These are phyloP conservation scores for Horisme vitalbata DNA, from an alignment of 2,888 invertebrate species.

Conservation along the genomic window DNA sequence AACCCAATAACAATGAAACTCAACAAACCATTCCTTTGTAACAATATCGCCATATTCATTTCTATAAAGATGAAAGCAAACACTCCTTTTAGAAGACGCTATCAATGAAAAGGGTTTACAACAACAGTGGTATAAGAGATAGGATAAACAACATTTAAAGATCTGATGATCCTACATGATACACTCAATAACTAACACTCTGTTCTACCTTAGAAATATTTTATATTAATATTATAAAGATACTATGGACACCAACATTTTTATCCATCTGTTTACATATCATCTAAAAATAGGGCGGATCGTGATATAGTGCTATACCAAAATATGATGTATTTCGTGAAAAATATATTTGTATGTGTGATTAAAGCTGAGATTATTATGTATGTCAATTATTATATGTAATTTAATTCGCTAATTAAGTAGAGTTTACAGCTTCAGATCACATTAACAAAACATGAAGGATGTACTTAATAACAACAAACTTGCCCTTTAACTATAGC, in stretches of 20 bases:
- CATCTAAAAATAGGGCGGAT: constrained; percentile 76
- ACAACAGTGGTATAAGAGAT: constrained; percentile 11
- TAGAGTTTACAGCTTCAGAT: constrained; percentile 66
- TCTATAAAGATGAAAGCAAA: no score
- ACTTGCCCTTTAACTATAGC: constrained; percentile 58
- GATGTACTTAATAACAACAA: constrained; percentile 57
- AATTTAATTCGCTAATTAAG: constrained; percentile 45
- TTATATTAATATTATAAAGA: constrained; percentile 30
- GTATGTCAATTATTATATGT: constrained; percentile 49
- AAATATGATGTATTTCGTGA: constrained; percentile 54
- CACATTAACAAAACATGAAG: constrained; percentile 77
- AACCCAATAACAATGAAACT: no score
- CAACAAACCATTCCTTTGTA: no score
- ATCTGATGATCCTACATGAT: constrained; percentile 32
- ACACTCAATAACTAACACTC: constrained; percentile 25
- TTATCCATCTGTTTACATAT: constrained; percentile 45
- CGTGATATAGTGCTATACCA: constrained; percentile 73
- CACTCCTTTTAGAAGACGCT: no score
- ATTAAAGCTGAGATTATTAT: constrained; percentile 62
- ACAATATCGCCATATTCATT: no score
- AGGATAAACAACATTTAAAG: constrained; percentile 26
- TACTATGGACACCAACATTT: constrained; percentile 40
- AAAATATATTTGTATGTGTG: constrained; percentile 63
- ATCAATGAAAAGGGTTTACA: constrained; percentile 10
- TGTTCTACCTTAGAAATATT: constrained; percentile 13